Conservation (phyloP, 1,140 invertebrate genomes). For the Drosophila kanapiae region DNA sequence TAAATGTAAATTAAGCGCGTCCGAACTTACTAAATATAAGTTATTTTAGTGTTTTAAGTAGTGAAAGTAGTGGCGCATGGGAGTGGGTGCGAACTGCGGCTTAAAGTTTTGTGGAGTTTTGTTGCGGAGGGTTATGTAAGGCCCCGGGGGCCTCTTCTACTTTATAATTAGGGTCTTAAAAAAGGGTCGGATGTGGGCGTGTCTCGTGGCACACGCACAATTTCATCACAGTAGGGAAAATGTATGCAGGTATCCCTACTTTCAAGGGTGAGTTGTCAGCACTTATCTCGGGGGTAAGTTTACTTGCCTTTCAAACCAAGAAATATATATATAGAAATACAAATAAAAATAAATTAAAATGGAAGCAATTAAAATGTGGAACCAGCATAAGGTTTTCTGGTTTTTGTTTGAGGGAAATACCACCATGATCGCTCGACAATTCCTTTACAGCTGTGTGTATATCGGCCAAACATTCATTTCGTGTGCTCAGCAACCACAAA, state of each 20-base stretch:
- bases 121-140: slow-evolving; percentile 18
- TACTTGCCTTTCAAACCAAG: background rate
- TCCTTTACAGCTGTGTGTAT: slow-evolving; percentile 62
- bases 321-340: background rate
- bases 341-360: slow-evolving; percentile 71
- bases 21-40: slow-evolving; percentile 78
- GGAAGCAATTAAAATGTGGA: slow-evolving; percentile 74
- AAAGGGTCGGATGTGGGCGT: slow-evolving; percentile 49
- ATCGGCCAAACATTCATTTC: slow-evolving; percentile 66
- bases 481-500: slow-evolving; percentile 75
- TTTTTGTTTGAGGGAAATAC: slow-evolving; percentile 51
- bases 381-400: slow-evolving; percentile 43
- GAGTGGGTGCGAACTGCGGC: slow-evolving; percentile 59
- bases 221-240: background rate
- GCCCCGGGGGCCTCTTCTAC: slow-evolving; percentile 5
- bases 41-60: slow-evolving; percentile 80
- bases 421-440: slow-evolving; percentile 73
- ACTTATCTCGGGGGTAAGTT: slow-evolving; percentile 10
- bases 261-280: slow-evolving; percentile 32
- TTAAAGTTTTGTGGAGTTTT: slow-evolving; percentile 6
- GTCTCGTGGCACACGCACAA: slow-evolving; percentile 25
- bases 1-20: slow-evolving; percentile 74
- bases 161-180: slow-evolving; percentile 10
- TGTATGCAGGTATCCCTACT: slow-evolving; percentile 60
- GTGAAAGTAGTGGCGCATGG: slow-evolving; percentile 60